A percentile compares a stretch with the other conserved stretches of the same genome.
Conservation (phyloP, 2,888 invertebrate species). For the Psococerastis gibbosa region DNA sequence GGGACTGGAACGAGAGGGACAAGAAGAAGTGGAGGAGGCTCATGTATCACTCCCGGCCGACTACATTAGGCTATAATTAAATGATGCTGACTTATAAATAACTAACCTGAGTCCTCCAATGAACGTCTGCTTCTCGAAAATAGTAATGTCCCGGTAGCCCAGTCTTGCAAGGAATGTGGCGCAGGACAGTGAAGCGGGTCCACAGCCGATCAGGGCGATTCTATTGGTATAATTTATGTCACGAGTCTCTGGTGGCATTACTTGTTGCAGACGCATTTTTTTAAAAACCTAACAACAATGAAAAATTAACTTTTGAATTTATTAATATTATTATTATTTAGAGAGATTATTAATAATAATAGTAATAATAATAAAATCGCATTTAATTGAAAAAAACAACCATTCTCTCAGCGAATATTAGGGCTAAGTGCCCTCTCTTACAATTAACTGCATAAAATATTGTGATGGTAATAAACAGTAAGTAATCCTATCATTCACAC, state of each 20-base stretch:
- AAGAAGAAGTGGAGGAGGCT: too few species aligned
- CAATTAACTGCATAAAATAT: background rate
- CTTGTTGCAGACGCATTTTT: slow-evolving; percentile 82
- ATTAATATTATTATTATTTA: too few species aligned
- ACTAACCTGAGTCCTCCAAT: slow-evolving; percentile 87
- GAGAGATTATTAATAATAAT: slow-evolving; percentile 13
- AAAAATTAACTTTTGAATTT: too few species aligned
- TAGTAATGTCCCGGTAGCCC: slow-evolving; percentile 78
- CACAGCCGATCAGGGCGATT: slow-evolving; percentile 83
- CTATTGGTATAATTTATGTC: slow-evolving; percentile 33
- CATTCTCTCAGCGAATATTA: too few species aligned
- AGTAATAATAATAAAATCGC: slow-evolving; percentile 4
- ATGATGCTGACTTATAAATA: too few species aligned
- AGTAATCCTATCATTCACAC: too few species aligned
- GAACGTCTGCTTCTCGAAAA: slow-evolving; percentile 76
- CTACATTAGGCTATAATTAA: too few species aligned
- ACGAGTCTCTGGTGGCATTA: slow-evolving; percentile 29
- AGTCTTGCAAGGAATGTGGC: slow-evolving; percentile 87
- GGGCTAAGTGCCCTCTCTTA: too few species aligned
- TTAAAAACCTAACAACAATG: slow-evolving; percentile 53
- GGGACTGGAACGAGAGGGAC: too few species aligned
- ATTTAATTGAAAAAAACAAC: slow-evolving; percentile 5
- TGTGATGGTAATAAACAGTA: background rate
- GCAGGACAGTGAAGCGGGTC: slow-evolving; percentile 91
- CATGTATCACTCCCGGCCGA: too few species aligned